A percentile compares a stretch with the other conserved stretches of the same genome.
Evolutionary conservation across 2,113 vertebrate species (phyloP).

Genomic region (Ranitomeya variabilis): DNA sequence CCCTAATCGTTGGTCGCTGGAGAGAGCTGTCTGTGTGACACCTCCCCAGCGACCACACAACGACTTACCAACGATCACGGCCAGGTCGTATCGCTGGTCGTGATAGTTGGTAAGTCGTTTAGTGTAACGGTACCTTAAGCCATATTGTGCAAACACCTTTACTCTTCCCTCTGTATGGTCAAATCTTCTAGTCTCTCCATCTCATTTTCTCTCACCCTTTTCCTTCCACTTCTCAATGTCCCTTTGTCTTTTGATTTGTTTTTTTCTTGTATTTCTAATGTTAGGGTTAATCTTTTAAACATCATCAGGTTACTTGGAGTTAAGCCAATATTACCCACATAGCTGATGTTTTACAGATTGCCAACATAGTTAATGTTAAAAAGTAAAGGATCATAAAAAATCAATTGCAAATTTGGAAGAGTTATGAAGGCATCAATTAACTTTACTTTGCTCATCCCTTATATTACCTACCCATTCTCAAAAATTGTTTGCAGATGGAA

Average conservation of each 20-base stretch:
- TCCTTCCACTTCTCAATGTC: too few relatives aligned
- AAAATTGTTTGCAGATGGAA: constrained; percentile 51
- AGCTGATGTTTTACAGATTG: constrained; percentile 20
- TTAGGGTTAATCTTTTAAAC: constrained; percentile 27
- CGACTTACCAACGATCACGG: too few relatives aligned
- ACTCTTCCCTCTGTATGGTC: background rate
- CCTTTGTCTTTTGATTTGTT: background rate
- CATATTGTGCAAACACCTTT: background rate
- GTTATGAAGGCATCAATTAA: constrained; percentile 32
- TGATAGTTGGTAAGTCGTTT: too few relatives aligned
- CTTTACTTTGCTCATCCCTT: constrained; percentile 28
- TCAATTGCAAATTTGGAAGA: constrained; percentile 19
- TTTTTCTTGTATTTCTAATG: background rate
- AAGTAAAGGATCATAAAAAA: constrained; percentile 32
- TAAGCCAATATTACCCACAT: constrained; percentile 14
- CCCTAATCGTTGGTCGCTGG: too few relatives aligned
- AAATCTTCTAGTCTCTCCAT: background rate
- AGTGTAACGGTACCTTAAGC: too few relatives aligned
- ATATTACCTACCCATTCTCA: constrained; percentile 23
- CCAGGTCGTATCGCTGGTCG: too few relatives aligned
- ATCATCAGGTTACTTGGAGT: constrained; percentile 22
- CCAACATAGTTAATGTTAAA: constrained; percentile 34
- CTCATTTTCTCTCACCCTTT: background rate
- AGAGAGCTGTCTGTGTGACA: too few relatives aligned
- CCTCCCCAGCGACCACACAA: too few relatives aligned